These are phyloP conservation scores for Drosophila antonietae DNA, from an alignment of 2,888 invertebrate species.

Conservation along the genomic window DNA sequence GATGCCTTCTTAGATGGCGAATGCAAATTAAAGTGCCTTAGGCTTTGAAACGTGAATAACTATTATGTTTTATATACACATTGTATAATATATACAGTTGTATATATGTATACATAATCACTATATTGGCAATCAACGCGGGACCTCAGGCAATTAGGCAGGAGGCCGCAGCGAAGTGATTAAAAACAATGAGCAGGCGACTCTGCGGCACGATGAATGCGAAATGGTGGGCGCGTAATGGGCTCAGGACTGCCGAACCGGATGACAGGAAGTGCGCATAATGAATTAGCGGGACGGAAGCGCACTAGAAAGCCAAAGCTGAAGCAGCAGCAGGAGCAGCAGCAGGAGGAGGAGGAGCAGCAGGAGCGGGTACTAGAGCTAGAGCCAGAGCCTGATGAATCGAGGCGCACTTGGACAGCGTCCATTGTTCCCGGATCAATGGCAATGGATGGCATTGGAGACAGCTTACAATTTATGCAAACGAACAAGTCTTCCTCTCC, in stretches of 20 bases:
- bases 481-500: neutral
- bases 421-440: conserved; percentile 35
- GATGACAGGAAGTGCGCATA: conserved; percentile 74
- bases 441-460: conserved; percentile 23
- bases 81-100: neutral
- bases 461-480: conserved; percentile 55
- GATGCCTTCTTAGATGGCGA: conserved; percentile 37
- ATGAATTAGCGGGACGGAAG: conserved; percentile 73
- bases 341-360: neutral
- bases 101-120: conserved; percentile 33
- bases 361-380: neutral
- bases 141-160: conserved; percentile 27
- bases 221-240: conserved; percentile 19
- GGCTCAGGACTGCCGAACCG: conserved; percentile 31
- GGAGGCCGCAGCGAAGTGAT: conserved; percentile 55
- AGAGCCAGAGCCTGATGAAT: neutral
- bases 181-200: conserved; percentile 64
- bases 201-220: neutral
- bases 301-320: conserved; percentile 43
- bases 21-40: conserved; percentile 36
- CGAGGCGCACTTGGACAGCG: conserved; percentile 18
- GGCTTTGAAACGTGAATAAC: conserved; percentile 40
- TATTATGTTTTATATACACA: conserved; percentile 38
- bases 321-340: neutral
- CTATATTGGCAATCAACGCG: conserved; percentile 58